A percentile compares a stretch with the other conserved stretches of the same genome.
Conservation (phyloP, 2,888 invertebrate species). For the Spilarctia lutea region DNA sequence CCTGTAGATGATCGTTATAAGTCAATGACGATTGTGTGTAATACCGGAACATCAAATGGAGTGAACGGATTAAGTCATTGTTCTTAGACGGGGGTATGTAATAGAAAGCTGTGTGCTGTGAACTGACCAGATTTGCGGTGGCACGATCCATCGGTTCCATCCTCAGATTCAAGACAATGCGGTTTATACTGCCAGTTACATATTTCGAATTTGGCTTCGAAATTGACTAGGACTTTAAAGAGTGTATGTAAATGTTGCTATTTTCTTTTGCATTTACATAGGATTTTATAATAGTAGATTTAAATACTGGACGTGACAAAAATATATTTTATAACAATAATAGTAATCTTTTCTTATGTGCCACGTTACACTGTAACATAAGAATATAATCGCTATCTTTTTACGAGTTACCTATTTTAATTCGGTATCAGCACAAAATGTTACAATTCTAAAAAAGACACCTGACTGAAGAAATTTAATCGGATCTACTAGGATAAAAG, state of each 20-base stretch:
- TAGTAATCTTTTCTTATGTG: no score
- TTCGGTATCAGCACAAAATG: no score
- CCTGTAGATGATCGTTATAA: constrained; percentile 52
- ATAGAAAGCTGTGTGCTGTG: constrained; percentile 57
- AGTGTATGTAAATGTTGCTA: neutral
- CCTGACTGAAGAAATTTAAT: no score
- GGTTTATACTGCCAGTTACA: constrained; percentile 44
- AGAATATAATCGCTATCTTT: no score
- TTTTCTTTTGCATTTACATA: neutral
- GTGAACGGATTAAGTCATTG: constrained; percentile 54
- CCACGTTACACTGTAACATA: no score
- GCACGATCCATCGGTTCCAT: constrained; percentile 52
- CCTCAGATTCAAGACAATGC: constrained; percentile 36
- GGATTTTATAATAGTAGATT: neutral
- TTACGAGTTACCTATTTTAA: no score
- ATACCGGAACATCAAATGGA: constrained; percentile 57
- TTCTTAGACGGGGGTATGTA: constrained; percentile 58
- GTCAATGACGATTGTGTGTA: constrained; percentile 50
- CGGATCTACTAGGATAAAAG: no score
- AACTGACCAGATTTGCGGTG: constrained; percentile 57
- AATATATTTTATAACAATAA: no score
- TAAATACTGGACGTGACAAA: neutral
- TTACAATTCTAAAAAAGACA: no score
- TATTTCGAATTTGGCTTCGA: constrained; percentile 42
- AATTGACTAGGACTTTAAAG: constrained; percentile 36